These are phyloP conservation scores for Alces alces DNA, from an alignment of 2,113 vertebrate species.

Conservation along the genomic window DNA sequence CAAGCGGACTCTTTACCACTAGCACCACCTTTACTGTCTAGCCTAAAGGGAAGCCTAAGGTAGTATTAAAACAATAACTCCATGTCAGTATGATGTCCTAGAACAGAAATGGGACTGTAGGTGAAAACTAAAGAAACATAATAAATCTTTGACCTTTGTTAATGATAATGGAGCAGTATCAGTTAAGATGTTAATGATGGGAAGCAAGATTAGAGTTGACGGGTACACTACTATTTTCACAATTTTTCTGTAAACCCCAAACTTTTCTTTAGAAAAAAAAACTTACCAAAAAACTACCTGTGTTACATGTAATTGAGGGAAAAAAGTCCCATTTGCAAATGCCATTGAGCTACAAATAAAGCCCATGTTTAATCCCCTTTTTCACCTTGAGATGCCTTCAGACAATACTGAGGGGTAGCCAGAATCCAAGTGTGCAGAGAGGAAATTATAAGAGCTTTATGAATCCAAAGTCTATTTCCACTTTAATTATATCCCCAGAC, in stretches of 20 bases:
- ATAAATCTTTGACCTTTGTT: background rate
- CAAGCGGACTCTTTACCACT: background rate
- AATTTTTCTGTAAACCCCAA: background rate
- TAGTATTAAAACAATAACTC: background rate
- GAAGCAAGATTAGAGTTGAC: background rate
- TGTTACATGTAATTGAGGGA: background rate
- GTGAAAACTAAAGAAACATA: background rate
- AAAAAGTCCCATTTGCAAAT: background rate
- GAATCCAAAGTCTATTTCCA: conserved; percentile 26
- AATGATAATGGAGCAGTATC: background rate
- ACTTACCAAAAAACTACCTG: background rate
- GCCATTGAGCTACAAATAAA: background rate
- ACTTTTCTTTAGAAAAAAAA: background rate
- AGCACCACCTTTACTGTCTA: background rate
- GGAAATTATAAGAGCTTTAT: background rate
- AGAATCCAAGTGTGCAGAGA: background rate
- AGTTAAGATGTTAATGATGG: background rate
- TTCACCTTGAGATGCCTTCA: background rate
- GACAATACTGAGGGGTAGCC: background rate
- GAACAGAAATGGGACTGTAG: background rate
- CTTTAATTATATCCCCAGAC: conserved; percentile 55
- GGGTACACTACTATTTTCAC: background rate
- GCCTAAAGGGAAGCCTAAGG: background rate
- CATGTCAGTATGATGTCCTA: background rate
- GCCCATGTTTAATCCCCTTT: background rate